Conservation (phyloP, 92 coral and sea anemone genomes). For the Micromussa lordhowensis region DNA sequence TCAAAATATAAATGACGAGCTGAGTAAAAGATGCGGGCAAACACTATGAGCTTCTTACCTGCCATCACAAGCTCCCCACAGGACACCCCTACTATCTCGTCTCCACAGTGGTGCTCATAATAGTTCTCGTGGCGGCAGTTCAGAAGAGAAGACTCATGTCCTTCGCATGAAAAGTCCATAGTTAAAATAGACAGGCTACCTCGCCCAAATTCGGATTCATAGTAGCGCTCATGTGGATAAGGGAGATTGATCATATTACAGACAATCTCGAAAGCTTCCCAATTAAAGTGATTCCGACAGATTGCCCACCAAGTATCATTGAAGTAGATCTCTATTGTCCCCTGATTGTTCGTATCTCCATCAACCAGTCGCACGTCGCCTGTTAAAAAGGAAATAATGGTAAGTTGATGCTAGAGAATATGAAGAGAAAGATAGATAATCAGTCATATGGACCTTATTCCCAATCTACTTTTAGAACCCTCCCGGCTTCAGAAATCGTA, state of each 20-base stretch:
- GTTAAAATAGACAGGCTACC: neutral
- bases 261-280: neutral
- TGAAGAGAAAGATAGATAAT: neutral
- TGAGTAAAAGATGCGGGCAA: no score
- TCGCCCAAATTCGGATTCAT: neutral
- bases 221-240: neutral
- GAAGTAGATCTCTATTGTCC: slow-evolving; percentile 17
- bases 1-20: no score
- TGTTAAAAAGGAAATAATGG: neutral
- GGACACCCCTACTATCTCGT: neutral
- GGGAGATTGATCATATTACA: slow-evolving; percentile 2
- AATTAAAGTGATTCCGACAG: neutral
- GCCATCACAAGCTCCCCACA: slow-evolving; percentile 15
- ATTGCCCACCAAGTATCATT: slow-evolving; percentile 23
- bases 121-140: neutral
- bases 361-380: slow-evolving; percentile 25
- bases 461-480: neutral
- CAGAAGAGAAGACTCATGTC: neutral
- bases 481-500: no score
- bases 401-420: neutral
- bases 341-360: slow-evolving; percentile 19
- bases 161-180: neutral
- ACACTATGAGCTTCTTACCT: neutral
- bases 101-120: neutral
- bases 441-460: neutral